Percentiles rank a stretch among this genome's conserved stretches.
phyloP scores from a whole-genome alignment of 2,113 vertebrate species.

The Chaetodon auriga region DNA sequence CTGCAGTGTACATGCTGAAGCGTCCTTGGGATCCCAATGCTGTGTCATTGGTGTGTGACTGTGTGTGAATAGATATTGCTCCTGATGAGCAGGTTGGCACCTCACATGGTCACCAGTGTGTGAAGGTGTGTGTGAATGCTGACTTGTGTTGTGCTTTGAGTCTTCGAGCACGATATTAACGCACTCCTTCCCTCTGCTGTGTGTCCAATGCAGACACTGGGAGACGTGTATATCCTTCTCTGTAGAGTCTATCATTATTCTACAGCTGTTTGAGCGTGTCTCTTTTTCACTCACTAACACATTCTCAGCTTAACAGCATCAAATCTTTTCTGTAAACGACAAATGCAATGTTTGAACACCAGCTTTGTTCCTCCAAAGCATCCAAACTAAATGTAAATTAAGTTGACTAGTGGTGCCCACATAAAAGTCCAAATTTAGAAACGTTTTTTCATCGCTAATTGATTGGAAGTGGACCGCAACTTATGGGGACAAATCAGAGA shows the following conservation, averaged over 20 bases:
- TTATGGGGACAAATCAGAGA: neutral
- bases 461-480: neutral
- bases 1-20: too few species aligned
- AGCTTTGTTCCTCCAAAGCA: conserved; percentile 7
- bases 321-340: conserved; percentile 21
- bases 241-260: neutral
- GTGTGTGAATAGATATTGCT: too few species aligned
- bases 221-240: too few species aligned
- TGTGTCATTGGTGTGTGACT: too few species aligned
- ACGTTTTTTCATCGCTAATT: neutral
- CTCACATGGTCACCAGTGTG: too few species aligned
- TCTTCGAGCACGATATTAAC: too few species aligned
- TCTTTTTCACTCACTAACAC: neutral
- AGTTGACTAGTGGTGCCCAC: neutral
- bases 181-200: too few species aligned
- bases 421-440: neutral
- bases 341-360: neutral
- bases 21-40: too few species aligned
- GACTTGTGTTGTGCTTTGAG: too few species aligned
- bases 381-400: neutral
- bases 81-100: too few species aligned
- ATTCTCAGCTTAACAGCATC: neutral
- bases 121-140: too few species aligned
- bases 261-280: neutral
- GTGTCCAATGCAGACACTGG: too few species aligned